Base-by-base conservation (phyloP, 64 coral and sea anemone species). In the Porites lutea region DNA sequence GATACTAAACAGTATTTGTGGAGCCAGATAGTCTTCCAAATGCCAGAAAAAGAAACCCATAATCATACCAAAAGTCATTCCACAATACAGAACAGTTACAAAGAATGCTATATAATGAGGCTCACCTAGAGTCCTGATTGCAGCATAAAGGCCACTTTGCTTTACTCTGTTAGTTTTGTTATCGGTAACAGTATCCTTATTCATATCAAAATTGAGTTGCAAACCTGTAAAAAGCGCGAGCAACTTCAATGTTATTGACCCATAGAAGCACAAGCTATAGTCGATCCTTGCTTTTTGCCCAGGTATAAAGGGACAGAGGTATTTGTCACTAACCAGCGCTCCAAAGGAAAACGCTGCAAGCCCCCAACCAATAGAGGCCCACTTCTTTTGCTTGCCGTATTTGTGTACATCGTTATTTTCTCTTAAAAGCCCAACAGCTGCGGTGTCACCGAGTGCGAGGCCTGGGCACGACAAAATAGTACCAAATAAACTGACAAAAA, bases 41-140 rank as follows among this genome's bases (percentile, higher is more conserved):
- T 95, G 89, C 93, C 93, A 95, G 68, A 95, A 95, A 61, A 95
- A 67, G 62, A 95, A 95, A 2, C 88, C 88, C 82, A 90, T 77
- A 16, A 95, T 90, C 16, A 95, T 71, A 8, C 93, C 89, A 75
- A 95, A 71, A 11, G 78, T 87, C 60, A 95, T 90, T 73, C 93
- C 93, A 73, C 88, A 78, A 73, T 90, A 70, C 23, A 95, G 85
- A 59, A 82, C 69, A 48, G 86, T 66, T 43, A 72, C 59, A 51
- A 95, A 72, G 16, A 90, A 90, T 48, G 82, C 86, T 5, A 91
- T 7, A 69, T 78, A 95, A 79, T 71, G 66, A 0, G 70, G 75
- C 50, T 77, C 52, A 48, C 55, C 5, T 3, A 86, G 20, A 10
- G 86, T 15, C 21, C 5, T 49, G 18, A 91, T 8, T 2, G 23